Percentiles rank a stretch among this genome's conserved stretches.
Evolutionary conservation across 2,888 invertebrate genomes (phyloP).

Genomic region (Cryptocheilus praepositus): DNA sequence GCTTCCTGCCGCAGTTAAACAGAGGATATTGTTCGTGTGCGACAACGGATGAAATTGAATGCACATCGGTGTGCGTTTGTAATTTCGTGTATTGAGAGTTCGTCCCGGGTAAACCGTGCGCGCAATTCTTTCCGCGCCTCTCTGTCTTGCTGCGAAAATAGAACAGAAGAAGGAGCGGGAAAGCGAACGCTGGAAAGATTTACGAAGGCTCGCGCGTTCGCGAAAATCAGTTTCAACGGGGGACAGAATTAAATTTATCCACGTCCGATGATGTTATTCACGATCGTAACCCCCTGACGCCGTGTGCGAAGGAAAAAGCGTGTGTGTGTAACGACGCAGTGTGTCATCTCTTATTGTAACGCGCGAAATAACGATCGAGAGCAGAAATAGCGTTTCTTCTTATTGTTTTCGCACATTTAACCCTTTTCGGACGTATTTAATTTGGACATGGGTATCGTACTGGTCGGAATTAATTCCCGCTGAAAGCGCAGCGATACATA

Average conservation of each 20-base stretch:
- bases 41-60: slow-evolving; percentile 44
- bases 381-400: too few species aligned
- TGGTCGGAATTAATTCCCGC: too few species aligned
- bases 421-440: too few species aligned
- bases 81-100: slow-evolving; percentile 32
- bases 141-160: not conserved
- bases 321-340: too few species aligned
- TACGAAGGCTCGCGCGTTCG: not conserved
- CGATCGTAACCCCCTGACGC: not conserved
- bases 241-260: not conserved
- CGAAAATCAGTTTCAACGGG: not conserved
- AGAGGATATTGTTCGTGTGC: slow-evolving; percentile 33
- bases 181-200: too few species aligned
- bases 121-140: not conserved
- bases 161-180: not conserved
- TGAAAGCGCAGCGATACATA: too few species aligned
- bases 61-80: slow-evolving; percentile 36
- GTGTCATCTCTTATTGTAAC: too few species aligned
- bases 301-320: too few species aligned
- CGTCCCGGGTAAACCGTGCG: slow-evolving; percentile 22
- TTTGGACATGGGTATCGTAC: too few species aligned
- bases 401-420: too few species aligned
- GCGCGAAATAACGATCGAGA: too few species aligned
- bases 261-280: not conserved
- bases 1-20: slow-evolving; percentile 37